phyloP scores from a whole-genome alignment of 1,140 invertebrate genomes.

The Sesamia nonagrioides region DNA sequence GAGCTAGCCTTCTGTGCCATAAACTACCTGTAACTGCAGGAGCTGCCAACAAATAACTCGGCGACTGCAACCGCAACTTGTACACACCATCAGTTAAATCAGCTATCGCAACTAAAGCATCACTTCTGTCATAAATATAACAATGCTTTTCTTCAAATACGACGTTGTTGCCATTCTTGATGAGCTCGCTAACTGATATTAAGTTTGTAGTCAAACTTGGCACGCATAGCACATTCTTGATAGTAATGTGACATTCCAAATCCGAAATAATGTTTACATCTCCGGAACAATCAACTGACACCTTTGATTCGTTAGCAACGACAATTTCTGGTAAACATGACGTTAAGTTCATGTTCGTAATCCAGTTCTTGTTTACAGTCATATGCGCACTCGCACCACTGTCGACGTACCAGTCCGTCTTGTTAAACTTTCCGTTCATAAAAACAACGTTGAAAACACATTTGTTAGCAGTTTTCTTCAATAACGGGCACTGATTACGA shows the following conservation, averaged over 20 bases:
- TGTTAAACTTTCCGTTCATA: conserved; percentile 31
- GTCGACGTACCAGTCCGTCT: conserved; percentile 38
- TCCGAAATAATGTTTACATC: conserved; percentile 35
- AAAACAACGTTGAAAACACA: conserved; percentile 48
- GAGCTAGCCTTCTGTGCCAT: conserved; percentile 53
- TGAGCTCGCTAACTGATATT: conserved; percentile 51
- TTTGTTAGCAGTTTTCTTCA: conserved; percentile 49
- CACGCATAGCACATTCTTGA: conserved; percentile 45
- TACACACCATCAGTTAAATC: conserved; percentile 30
- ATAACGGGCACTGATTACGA: conserved; percentile 53
- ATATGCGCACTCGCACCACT: conserved; percentile 43
- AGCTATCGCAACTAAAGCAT: conserved; percentile 29
- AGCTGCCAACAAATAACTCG: conserved; percentile 24
- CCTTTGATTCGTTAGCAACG: conserved; percentile 35
- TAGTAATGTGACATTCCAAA: conserved; percentile 21
- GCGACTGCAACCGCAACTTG: conserved; percentile 43
- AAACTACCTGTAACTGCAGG: conserved; percentile 10
- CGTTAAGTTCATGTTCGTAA: conserved; percentile 7
- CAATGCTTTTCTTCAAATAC: conserved; percentile 40
- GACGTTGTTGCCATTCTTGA: conserved; percentile 47
- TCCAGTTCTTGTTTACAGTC: conserved; percentile 37
- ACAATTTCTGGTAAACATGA: conserved; percentile 38
- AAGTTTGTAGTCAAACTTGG: conserved; percentile 49
- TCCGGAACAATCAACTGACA: conserved; percentile 45
- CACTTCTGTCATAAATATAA: conserved; percentile 28